Evolutionary conservation across 1,140 invertebrate genomes (phyloP).

Genomic region (Macrobrachium nipponense): DNA sequence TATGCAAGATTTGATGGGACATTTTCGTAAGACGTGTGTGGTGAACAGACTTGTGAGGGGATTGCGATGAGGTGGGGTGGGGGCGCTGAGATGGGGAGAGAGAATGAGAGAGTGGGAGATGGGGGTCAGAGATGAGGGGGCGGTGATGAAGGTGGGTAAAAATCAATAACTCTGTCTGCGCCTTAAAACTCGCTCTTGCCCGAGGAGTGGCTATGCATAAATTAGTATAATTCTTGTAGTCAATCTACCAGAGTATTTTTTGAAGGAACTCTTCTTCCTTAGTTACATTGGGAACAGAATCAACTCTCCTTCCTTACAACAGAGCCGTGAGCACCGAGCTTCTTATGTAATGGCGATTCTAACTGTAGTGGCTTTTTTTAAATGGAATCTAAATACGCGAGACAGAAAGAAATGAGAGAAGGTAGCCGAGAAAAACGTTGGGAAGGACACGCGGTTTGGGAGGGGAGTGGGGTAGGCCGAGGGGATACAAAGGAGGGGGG

Average conservation of each 20-base stretch:
- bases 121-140: not conserved
- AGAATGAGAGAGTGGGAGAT: not conserved
- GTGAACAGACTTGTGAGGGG: conserved; percentile 53
- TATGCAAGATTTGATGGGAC: conserved; percentile 41
- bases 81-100: conserved; percentile 23
- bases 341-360: too few relatives aligned
- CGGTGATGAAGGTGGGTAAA: conserved; percentile 34
- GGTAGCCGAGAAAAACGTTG: too few relatives aligned
- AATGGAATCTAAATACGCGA: too few relatives aligned
- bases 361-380: too few relatives aligned
- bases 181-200: conserved; percentile 51
- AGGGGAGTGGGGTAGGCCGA: too few relatives aligned
- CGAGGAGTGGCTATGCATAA: conserved; percentile 60
- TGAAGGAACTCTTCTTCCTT: too few relatives aligned
- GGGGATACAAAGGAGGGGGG: too few relatives aligned
- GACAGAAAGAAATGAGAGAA: too few relatives aligned
- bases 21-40: conserved; percentile 52
- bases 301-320: too few relatives aligned
- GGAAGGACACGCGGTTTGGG: too few relatives aligned
- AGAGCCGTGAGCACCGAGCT: too few relatives aligned
- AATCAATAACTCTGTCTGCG: conserved; percentile 60
- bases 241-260: conserved; percentile 12
- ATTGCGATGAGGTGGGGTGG: conserved; percentile 4
- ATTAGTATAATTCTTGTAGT: conserved; percentile 61
- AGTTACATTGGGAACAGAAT: too few relatives aligned